phyloP scores from a whole-genome alignment of 2,113 vertebrate genomes.

The Balaeniceps rex region DNA sequence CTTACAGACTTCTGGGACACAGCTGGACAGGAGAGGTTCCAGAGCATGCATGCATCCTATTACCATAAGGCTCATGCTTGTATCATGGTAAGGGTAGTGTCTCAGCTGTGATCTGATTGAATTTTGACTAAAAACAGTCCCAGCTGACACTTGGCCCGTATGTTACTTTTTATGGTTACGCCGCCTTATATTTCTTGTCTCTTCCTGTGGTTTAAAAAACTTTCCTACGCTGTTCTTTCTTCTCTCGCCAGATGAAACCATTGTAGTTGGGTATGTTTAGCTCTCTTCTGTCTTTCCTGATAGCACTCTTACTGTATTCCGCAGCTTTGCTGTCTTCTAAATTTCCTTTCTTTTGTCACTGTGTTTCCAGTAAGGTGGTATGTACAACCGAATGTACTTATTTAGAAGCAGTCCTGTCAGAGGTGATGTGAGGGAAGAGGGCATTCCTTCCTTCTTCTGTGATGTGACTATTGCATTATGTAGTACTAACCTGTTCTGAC shows the following conservation, averaged over 20 bases:
- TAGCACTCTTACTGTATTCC: background rate
- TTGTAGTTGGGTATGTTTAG: background rate
- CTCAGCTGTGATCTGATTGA: background rate
- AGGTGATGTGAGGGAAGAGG: background rate
- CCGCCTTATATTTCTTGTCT: background rate
- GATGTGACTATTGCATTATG: background rate
- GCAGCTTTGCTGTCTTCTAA: background rate
- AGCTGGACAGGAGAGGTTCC: constrained; percentile 94
- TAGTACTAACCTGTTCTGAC: background rate
- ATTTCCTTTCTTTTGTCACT: background rate
- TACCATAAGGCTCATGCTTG: constrained; percentile 97
- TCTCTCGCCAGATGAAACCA: background rate
- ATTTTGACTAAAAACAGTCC: background rate
- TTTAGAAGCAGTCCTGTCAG: background rate
- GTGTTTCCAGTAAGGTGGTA: background rate
- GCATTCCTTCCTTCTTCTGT: background rate
- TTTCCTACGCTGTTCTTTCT: background rate
- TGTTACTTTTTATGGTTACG: background rate
- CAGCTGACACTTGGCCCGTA: background rate
- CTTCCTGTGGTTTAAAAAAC: background rate
- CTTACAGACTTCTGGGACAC: constrained; percentile 97
- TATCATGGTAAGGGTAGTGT: constrained; percentile 84
- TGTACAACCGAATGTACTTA: rapidly evolving
- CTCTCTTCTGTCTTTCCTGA: background rate
- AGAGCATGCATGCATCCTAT: constrained; percentile 95